Conservation (phyloP, 2,797 vertebrate genomes). For the Threskiornis aethiopicus region DNA sequence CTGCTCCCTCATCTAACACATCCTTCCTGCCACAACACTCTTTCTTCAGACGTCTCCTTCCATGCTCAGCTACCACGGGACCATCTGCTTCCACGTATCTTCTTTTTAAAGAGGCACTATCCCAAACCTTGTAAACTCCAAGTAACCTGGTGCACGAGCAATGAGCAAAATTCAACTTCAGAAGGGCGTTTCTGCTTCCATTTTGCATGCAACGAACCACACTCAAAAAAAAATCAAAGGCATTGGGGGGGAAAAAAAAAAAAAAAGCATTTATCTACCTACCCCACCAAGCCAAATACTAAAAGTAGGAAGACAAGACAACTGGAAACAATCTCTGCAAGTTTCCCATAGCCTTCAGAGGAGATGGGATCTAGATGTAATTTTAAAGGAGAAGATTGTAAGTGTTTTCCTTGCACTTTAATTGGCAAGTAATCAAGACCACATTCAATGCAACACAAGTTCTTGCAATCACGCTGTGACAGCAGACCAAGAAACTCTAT, state of each 20-base stretch:
- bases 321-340: neutral
- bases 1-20: neutral
- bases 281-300: neutral
- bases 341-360: neutral
- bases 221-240: neutral
- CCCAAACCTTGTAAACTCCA: neutral
- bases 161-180: neutral
- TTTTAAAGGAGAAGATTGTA: slow-evolving; percentile 35
- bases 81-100: neutral
- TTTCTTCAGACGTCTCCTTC: neutral
- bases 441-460: slow-evolving; percentile 51
- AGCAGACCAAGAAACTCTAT: slow-evolving; percentile 51
- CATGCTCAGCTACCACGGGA: neutral
- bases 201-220: neutral
- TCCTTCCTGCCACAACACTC: neutral
- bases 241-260: no score
- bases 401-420: slow-evolving; percentile 52
- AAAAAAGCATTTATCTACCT: neutral
- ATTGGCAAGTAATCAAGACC: slow-evolving; percentile 59
- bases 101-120: neutral
- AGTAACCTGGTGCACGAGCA: neutral
- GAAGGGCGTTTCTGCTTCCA: neutral
- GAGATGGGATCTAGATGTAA: neutral
- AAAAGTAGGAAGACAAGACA: neutral
- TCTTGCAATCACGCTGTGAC: slow-evolving; percentile 42